Evolutionary conservation across 2,888 invertebrate species (phyloP).

Genomic region (Trissolcus japonicus): DNA sequence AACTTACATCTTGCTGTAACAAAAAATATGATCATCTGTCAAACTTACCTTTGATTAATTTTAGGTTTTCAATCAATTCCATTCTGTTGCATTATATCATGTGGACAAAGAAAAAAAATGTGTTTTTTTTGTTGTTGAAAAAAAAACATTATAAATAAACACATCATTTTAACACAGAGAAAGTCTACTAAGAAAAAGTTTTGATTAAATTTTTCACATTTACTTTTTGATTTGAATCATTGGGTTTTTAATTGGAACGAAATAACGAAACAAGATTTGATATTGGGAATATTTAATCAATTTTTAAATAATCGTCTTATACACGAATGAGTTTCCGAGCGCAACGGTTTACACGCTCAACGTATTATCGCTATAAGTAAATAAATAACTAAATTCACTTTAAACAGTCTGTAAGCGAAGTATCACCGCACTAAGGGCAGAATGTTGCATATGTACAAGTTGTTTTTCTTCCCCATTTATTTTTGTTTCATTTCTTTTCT

Average conservation of each 20-base stretch:
- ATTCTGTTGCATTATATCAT: too few relatives aligned
- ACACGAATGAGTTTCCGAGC: conserved; percentile 65
- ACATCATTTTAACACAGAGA: not conserved
- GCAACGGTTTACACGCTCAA: conserved; percentile 55
- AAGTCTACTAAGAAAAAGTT: not conserved
- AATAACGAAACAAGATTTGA: conserved; percentile 58
- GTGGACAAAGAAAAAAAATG: too few relatives aligned
- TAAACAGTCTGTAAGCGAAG: conserved; percentile 75
- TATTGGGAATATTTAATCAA: conserved; percentile 74
- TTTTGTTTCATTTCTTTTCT: conserved; percentile 2
- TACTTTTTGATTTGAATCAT: too few relatives aligned
- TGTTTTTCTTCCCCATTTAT: conserved; percentile 23
- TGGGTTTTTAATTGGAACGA: too few relatives aligned
- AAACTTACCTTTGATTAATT: too few relatives aligned
- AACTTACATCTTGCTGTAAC: too few relatives aligned
- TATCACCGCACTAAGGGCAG: conserved; percentile 63
- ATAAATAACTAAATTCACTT: conserved; percentile 76
- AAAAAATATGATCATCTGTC: too few relatives aligned
- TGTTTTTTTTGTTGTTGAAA: too few relatives aligned
- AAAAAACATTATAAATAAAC: not conserved
- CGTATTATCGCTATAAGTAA: conserved; percentile 67
- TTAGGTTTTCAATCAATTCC: not conserved
- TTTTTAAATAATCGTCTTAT: conserved; percentile 73
- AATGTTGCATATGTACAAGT: conserved; percentile 61
- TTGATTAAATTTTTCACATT: too few relatives aligned